Base-by-base conservation (phyloP, 2,888 invertebrate species). In the Conistra vaccinii region DNA sequence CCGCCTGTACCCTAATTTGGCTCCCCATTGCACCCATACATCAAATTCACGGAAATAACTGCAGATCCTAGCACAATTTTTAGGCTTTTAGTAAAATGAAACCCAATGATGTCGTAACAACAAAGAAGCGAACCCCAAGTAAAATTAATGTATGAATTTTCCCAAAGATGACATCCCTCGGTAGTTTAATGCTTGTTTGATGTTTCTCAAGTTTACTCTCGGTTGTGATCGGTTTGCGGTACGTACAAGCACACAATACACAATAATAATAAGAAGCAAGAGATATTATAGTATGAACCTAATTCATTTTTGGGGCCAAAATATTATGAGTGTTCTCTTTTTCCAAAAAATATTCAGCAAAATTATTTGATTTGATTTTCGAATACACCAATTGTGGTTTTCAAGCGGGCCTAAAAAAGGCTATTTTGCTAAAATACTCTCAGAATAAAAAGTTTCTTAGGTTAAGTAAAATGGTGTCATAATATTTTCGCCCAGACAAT, bases 191-290 rank as follows among this genome's bases (percentile, higher is more conserved):
- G n/a, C 0, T 39, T 29, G 29, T 23, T 29, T 10, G 29, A 58
- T 58, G 29, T 20, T 45, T 32, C 23, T 10, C n/a, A 14, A 29
- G 10, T 32, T 48, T 10, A 26, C 20, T 29, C 60, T 55, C 70
- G 78, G 85, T 84, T 87, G 88, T 81, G 90, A 84, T 87, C 85
- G 85, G 77, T 85, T 83, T 78, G 82, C 83, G 77, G 78, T 76
- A 85, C 81, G 73, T 85, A 76, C 51, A 88, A 89, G 88, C 90
- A 88, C 88, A 89, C 84, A 81, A 82, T 88, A 86, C 84, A 85
- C 83, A 87, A 85, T 84, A 85, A 78, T 87, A 88, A 87, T 85
- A 84, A 84, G 65, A 88, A 89, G 85, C 86, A 87, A 74, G 78
- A 85, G 61, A 62, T 82, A 83, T 80, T 79, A 76, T 69, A 78